These are phyloP conservation scores for Aproaerema taeniolella DNA, from an alignment of 2,888 invertebrate genomes.

Conservation along the genomic window DNA sequence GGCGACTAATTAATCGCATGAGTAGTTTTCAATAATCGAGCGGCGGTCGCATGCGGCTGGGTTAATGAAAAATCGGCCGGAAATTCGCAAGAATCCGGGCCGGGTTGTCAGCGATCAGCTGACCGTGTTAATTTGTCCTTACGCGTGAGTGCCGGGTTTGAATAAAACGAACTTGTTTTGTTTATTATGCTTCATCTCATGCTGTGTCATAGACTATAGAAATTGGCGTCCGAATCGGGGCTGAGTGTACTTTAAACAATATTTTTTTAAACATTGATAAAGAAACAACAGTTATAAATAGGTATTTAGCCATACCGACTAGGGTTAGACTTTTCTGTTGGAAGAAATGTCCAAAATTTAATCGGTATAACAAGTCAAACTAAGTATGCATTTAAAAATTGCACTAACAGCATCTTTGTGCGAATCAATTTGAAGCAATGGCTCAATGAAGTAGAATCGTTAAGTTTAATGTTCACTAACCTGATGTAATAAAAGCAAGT, in stretches of 20 bases:
- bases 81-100: slow-evolving; percentile 39
- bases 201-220: no score
- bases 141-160: slow-evolving; percentile 19
- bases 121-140: slow-evolving; percentile 47
- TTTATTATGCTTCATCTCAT: not conserved
- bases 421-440: slow-evolving; percentile 57
- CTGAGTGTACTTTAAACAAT: no score
- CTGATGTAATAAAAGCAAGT: slow-evolving; percentile 68
- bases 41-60: slow-evolving; percentile 39
- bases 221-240: no score
- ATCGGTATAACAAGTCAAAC: no score
- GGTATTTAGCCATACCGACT: no score
- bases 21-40: slow-evolving; percentile 55
- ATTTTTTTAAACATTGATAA: no score
- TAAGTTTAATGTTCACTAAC: slow-evolving; percentile 75
- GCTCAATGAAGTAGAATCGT: slow-evolving; percentile 63
- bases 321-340: no score
- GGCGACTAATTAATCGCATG: slow-evolving; percentile 68
- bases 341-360: no score
- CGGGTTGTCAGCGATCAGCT: slow-evolving; percentile 33
- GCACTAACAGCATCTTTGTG: slow-evolving; percentile 64
- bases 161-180: slow-evolving; percentile 9
- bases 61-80: slow-evolving; percentile 70
- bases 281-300: no score
- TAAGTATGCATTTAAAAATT: no score